Base-by-base conservation (phyloP, 2,888 invertebrate species). In the Acronicta aceris region DNA sequence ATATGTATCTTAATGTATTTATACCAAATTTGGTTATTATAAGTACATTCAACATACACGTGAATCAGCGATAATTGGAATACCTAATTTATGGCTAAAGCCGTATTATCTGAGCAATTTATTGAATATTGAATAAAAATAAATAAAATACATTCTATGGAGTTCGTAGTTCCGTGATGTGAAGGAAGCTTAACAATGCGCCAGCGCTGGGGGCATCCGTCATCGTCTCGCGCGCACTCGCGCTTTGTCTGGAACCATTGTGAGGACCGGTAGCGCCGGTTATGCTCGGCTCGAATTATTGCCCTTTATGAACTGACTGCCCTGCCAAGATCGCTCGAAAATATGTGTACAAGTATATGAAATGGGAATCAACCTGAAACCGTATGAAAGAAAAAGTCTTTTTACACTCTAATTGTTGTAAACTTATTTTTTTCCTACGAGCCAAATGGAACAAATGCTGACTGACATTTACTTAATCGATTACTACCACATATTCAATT, bases 251-350 rank as follows among this genome's bases (percentile, higher is more conserved):
- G 81, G 76, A 74, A 70, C 82, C 74, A 85, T 85, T 88, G 86
- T 87, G 79, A 69, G 74, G 88, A 90, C 90, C 88, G 89, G 90
- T 91, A 91, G 90, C 90, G 85, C 90, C 88, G 86, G 90, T 89
- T 87, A 75, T 72, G 77, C 71, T 76, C 79, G 82, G 76, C 88
- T 87, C 84, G 73, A 85, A 89, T 89, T 89, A 88, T 85, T 86
- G 83, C 88, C 86, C 87, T 88, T 86, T 86, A 82, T 83, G 78
- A 84, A 78, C 76, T 49, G 65, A 74, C 82, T 78, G 71, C 67
- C 52, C 62, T 65, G 64, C 65, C 65, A 42, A 61, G 55, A 73
- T 56, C 47, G 61, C 61, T 65, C 63, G 48, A 59, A 72, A 76
- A 77, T 79, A 74, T 78, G 72, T 71, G 72, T 71, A 63, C 38